Evolutionary conservation across 2,113 vertebrate species (phyloP).

Genomic region (Limnothrissa miodon): DNA sequence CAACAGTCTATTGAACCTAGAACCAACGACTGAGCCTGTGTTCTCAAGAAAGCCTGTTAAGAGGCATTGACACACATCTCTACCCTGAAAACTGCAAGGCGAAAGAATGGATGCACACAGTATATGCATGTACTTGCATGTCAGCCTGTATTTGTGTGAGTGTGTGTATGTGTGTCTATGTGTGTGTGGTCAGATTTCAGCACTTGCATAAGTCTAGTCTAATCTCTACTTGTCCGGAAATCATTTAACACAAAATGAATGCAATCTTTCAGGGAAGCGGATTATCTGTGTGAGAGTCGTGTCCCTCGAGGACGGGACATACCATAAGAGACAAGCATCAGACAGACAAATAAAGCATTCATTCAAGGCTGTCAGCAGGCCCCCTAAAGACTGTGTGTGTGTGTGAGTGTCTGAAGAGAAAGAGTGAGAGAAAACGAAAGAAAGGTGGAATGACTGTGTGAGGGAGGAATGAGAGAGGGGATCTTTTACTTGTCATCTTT

Average conservation of each 20-base stretch:
- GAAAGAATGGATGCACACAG: background rate
- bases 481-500: background rate
- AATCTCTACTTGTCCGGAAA: slow-evolving; percentile 12
- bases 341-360: slow-evolving; percentile 9
- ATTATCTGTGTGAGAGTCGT: slow-evolving; percentile 30
- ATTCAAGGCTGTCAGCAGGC: background rate
- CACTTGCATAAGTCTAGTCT: slow-evolving; percentile 24
- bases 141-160: background rate
- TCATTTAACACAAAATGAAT: slow-evolving; percentile 7
- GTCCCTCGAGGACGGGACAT: background rate
- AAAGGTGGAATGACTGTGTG: slow-evolving; percentile 20
- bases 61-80: too few species aligned
- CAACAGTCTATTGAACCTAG: too few species aligned
- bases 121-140: background rate
- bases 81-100: background rate
- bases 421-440: background rate
- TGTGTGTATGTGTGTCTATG: slow-evolving; percentile 4
- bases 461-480: background rate
- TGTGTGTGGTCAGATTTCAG: slow-evolving; percentile 48
- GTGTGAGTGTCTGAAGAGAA: slow-evolving; percentile 18
- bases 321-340: slow-evolving; percentile 1
- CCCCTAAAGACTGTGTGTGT: background rate
- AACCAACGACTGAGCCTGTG: too few species aligned
- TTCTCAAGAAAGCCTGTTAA: background rate
- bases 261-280: slow-evolving; percentile 2